Conservation (phyloP, 2,113 vertebrate species). For the Motacilla tschutschensis region DNA sequence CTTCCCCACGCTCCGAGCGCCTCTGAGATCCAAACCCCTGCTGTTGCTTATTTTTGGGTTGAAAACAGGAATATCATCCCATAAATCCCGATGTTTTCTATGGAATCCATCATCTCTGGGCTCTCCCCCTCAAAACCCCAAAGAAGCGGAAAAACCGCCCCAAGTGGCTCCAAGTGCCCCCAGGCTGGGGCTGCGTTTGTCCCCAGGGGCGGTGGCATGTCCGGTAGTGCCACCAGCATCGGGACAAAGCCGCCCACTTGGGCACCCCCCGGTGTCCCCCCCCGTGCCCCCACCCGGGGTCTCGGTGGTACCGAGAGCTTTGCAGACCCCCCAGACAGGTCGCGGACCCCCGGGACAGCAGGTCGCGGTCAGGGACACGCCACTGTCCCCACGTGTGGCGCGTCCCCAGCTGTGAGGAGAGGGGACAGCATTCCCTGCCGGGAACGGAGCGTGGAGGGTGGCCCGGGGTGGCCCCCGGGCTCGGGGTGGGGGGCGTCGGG, state of each 20-base stretch:
- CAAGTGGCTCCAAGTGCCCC: not conserved
- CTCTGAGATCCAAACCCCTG: not conserved
- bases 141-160: not conserved
- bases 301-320: not conserved
- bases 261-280: fast-evolving
- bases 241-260: fast-evolving
- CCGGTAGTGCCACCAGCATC: not conserved
- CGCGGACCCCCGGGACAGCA: not conserved
- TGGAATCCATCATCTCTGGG: fast-evolving
- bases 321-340: not conserved
- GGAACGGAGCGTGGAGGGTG: fast-evolving
- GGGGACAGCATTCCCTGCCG: not conserved
- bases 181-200: fast-evolving
- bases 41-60: fast-evolving
- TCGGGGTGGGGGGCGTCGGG: not conserved
- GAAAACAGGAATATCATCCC: not conserved
- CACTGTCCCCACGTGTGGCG: fast-evolving
- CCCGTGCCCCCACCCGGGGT: fast-evolving
- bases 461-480: not conserved
- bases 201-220: fast-evolving
- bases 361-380: not conserved
- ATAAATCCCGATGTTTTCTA: not conserved
- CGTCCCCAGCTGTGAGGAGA: not conserved
- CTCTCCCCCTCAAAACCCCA: fast-evolving
- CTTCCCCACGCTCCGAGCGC: not conserved